These are phyloP conservation scores for Anorthoa munda DNA, from an alignment of 2,888 invertebrate genomes.

Conservation along the genomic window DNA sequence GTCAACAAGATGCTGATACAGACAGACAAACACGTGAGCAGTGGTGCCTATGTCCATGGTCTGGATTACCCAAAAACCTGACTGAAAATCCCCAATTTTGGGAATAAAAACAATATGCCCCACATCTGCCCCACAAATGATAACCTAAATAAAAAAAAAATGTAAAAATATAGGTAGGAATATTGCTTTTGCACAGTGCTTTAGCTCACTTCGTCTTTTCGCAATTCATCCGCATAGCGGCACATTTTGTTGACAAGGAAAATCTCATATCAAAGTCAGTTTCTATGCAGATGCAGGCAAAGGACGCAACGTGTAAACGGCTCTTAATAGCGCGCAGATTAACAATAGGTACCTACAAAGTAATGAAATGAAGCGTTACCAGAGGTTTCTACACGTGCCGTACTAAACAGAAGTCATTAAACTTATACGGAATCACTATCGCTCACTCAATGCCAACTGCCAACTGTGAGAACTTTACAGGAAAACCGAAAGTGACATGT, in stretches of 20 bases:
- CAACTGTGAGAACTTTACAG: constrained; percentile 29
- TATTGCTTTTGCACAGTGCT: neutral
- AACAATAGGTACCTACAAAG: constrained; percentile 59
- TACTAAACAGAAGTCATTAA: constrained; percentile 55
- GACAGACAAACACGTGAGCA: no score
- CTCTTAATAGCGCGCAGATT: constrained; percentile 37
- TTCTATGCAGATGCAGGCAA: constrained; percentile 11
- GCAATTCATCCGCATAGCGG: no score
- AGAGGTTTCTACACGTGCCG: constrained; percentile 61
- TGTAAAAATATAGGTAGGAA: no score
- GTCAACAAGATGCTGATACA: no score
- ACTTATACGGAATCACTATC: constrained; percentile 49
- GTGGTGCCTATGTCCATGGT: no score
- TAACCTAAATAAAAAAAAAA: no score
- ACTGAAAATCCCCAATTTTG: no score
- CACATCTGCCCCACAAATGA: no score
- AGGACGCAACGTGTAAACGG: constrained; percentile 11
- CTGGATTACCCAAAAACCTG: no score
- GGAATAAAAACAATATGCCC: no score
- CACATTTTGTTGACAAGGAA: neutral
- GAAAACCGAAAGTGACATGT: constrained; percentile 31
- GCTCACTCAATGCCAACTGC: constrained; percentile 32
- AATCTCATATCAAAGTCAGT: constrained; percentile 4
- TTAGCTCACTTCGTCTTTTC: neutral
- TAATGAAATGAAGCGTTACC: constrained; percentile 59